A percentile compares a stretch with the other conserved stretches of the same genome.
Evolutionary conservation across 2,888 invertebrate genomes (phyloP).

Genomic region (Tachina fera): DNA sequence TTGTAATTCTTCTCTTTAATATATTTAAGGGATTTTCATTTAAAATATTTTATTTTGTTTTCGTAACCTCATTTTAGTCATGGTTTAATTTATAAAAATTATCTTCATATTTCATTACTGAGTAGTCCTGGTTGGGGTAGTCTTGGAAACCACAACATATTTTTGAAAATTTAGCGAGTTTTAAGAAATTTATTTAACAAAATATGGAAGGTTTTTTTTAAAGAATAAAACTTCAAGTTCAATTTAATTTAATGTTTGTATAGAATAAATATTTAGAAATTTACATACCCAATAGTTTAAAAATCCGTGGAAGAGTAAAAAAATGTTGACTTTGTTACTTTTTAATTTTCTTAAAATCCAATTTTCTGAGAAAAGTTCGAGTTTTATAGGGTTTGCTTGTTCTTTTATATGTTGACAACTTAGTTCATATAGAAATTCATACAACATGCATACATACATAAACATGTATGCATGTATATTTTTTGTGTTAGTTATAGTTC

Average conservation of each 20-base stretch:
- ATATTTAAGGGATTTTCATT: constrained; percentile 32
- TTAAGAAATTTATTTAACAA: background rate
- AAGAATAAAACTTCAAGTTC: too few relatives aligned
- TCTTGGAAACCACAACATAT: background rate
- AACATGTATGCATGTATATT: too few relatives aligned
- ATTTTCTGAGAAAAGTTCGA: constrained; percentile 13
- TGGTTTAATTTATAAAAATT: constrained; percentile 3
- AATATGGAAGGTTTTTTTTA: background rate
- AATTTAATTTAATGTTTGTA: too few relatives aligned
- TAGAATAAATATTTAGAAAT: too few relatives aligned
- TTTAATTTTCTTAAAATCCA: background rate
- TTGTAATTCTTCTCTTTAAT: background rate
- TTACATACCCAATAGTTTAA: too few relatives aligned
- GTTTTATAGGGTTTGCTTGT: background rate
- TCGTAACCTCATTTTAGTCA: constrained; percentile 23
- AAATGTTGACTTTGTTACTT: background rate
- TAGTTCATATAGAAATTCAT: background rate
- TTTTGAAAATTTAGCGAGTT: constrained; percentile 1
- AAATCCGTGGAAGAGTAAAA: too few relatives aligned
- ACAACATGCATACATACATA: too few relatives aligned
- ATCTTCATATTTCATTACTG: constrained; percentile 18
- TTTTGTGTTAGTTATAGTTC: too few relatives aligned
- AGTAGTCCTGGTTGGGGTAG: constrained; percentile 28
- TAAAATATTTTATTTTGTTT: constrained; percentile 14
- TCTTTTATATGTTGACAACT: background rate